Evolutionary conservation across 2,888 invertebrate species (phyloP).

Genomic region (Oligia fasciuncula): DNA sequence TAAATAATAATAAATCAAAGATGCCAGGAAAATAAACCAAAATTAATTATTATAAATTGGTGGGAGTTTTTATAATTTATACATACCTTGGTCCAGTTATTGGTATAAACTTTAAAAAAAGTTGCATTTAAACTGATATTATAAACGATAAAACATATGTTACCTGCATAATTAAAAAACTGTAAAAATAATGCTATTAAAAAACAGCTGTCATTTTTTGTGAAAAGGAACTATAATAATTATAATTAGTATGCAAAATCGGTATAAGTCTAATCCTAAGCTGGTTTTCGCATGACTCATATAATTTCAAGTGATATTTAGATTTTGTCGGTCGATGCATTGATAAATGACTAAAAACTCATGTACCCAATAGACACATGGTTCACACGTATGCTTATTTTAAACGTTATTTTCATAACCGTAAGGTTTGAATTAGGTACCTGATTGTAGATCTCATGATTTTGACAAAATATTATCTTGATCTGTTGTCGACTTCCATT

Average conservation of each 20-base stretch:
- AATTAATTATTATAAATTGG: not conserved
- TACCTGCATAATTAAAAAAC: constrained; percentile 46
- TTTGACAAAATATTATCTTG: constrained; percentile 54
- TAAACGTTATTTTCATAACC: constrained; percentile 4
- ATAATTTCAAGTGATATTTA: constrained; percentile 61
- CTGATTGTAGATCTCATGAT: constrained; percentile 16
- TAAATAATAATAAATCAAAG: not conserved
- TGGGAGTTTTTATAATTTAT: not conserved
- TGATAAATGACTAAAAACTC: constrained; percentile 59
- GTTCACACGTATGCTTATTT: constrained; percentile 41
- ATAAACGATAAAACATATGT: constrained; percentile 38
- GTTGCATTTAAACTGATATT: constrained; percentile 5
- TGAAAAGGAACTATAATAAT: constrained; percentile 59
- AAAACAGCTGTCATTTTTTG: constrained; percentile 67
- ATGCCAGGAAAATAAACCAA: not conserved
- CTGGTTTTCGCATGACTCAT: constrained; percentile 63
- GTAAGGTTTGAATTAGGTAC: constrained; percentile 29
- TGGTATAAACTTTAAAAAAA: not conserved
- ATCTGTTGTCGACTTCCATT: constrained; percentile 48
- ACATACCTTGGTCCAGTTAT: not conserved
- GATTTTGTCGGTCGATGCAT: constrained; percentile 64
- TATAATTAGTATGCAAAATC: constrained; percentile 64
- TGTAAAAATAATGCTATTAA: constrained; percentile 64
- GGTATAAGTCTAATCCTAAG: constrained; percentile 41
- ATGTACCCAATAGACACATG: constrained; percentile 43